phyloP scores from a whole-genome alignment of 2,797 vertebrate genomes.

The Leontocebus nigricollis region DNA sequence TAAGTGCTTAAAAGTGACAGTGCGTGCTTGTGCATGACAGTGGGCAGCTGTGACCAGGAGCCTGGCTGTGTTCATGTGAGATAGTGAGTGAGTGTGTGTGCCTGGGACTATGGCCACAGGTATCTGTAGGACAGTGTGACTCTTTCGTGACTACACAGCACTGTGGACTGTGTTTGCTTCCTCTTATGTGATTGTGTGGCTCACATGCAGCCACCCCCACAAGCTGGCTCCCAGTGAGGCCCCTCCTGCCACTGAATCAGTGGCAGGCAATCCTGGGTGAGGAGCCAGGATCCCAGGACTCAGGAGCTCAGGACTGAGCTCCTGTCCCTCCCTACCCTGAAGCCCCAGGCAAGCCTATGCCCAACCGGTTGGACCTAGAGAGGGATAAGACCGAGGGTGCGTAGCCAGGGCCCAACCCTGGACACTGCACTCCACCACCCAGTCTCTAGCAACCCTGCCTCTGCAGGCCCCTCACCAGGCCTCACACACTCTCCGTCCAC shows the following conservation, averaged over 20 bases:
- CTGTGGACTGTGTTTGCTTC: not conserved
- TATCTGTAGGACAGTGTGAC: not conserved
- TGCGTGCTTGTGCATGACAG: not conserved
- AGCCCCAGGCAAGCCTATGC: slow-evolving; percentile 58
- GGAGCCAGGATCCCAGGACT: slow-evolving; percentile 16
- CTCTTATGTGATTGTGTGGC: not conserved
- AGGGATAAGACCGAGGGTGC: not conserved
- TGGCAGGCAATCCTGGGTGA: not conserved
- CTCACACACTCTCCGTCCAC: not conserved
- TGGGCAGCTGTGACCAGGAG: not conserved
- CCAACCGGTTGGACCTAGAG: slow-evolving; percentile 64
- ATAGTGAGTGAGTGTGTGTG: not conserved
- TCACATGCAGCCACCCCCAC: not conserved
- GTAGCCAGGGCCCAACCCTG: not conserved
- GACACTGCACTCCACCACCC: not conserved
- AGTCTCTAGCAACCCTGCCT: not conserved
- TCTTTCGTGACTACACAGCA: not conserved
- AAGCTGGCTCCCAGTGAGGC: not conserved
- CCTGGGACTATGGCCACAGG: not conserved
- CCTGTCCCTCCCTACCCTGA: slow-evolving; percentile 45
- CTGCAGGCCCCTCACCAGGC: not conserved
- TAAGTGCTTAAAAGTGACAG: not conserved
- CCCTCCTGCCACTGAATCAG: slow-evolving; percentile 60
- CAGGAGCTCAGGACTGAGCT: not conserved
- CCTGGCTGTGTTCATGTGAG: not conserved